Conservation (phyloP, 1,140 invertebrate genomes). For the Sycophila sp. region DNA sequence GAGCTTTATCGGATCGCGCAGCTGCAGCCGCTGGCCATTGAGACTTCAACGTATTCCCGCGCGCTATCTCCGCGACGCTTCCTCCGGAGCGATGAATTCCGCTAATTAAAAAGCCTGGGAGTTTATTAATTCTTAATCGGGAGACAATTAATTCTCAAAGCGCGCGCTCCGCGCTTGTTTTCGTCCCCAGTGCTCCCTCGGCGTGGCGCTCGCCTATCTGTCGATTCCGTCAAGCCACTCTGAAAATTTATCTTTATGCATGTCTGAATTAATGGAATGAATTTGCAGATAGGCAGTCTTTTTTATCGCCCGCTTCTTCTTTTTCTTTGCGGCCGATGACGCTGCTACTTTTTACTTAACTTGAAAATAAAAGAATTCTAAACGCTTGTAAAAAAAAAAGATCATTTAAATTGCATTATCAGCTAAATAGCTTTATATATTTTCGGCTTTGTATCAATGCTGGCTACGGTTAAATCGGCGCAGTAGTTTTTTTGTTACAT, state of each 20-base stretch:
- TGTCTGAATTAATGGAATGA: not conserved
- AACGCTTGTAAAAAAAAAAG: too few relatives aligned
- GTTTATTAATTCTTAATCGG: conserved; percentile 13
- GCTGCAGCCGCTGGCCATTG: not conserved
- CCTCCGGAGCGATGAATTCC: too few relatives aligned
- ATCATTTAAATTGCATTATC: too few relatives aligned
- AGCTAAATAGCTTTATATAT: too few relatives aligned
- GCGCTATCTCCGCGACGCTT: not conserved
- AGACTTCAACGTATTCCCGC: not conserved
- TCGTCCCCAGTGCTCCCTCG: too few relatives aligned
- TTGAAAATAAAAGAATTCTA: too few relatives aligned
- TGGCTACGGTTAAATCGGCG: too few relatives aligned
- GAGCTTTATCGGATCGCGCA: conserved; percentile 12
- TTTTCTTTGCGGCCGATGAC: not conserved
- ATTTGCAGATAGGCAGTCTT: not conserved
- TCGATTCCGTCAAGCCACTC: not conserved
- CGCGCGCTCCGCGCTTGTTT: too few relatives aligned
- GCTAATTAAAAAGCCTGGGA: not conserved
- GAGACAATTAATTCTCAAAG: not conserved
- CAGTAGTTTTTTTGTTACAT: not conserved
- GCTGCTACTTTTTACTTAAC: not conserved
- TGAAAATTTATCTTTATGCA: not conserved
- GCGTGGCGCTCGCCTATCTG: not conserved
- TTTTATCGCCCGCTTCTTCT: not conserved
- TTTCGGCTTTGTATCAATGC: too few relatives aligned